Percentiles rank a stretch among this genome's conserved stretches.
These are phyloP conservation scores for Colaptes auratus DNA, from an alignment of 2,113 vertebrate genomes.

Conservation along the genomic window DNA sequence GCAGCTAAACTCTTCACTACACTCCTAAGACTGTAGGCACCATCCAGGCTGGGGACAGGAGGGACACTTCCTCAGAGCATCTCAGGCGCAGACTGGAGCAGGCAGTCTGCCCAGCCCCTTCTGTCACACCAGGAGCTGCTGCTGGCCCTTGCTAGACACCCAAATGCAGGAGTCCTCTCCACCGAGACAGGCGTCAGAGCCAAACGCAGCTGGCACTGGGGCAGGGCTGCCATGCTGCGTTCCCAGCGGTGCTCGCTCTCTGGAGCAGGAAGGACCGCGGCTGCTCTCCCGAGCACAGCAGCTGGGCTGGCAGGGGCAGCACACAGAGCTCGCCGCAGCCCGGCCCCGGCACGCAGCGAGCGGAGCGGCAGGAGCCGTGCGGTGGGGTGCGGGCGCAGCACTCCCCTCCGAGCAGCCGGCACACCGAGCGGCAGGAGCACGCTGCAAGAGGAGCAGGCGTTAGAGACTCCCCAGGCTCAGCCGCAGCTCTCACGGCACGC, in stretches of 20 bases:
- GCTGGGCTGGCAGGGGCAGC: not conserved
- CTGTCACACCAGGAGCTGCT: not conserved
- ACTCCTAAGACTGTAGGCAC: not conserved
- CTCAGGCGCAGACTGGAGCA: not conserved
- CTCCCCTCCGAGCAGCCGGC: slow-evolving; percentile 80
- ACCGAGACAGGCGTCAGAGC: accelerated
- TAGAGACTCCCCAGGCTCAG: not conserved
- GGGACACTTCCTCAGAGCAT: not conserved
- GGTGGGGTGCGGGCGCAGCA: not conserved
- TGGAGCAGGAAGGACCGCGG: not conserved
- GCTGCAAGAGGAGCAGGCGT: slow-evolving; percentile 73
- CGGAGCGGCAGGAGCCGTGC: too few species aligned
- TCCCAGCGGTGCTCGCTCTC: not conserved
- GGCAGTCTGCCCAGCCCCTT: not conserved
- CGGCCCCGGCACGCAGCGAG: not conserved
- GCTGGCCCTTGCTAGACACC: not conserved
- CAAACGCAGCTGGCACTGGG: not conserved
- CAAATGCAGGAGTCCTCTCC: not conserved
- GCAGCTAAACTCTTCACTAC: not conserved
- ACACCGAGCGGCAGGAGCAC: slow-evolving; percentile 78
- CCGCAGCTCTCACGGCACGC: not conserved
- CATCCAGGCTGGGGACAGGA: not conserved
- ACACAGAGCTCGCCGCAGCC: not conserved
- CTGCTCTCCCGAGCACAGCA: not conserved
- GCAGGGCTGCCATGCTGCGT: not conserved